Conservation (phyloP, 2,113 vertebrate genomes). For the Falcunculus frontatus region DNA sequence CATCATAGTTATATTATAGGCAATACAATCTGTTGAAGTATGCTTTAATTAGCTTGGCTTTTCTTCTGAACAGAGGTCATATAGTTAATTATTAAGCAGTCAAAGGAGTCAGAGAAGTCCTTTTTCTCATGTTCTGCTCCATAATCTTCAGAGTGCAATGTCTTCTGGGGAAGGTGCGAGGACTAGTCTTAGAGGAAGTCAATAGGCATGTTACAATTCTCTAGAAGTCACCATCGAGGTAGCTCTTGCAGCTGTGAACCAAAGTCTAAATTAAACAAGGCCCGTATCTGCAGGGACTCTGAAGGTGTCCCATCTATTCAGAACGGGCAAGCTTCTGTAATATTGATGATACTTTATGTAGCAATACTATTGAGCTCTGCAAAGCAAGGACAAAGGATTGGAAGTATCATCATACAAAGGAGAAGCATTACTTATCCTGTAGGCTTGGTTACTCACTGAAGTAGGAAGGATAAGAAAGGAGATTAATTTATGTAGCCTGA, state of each 20-base stretch:
- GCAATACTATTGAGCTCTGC: neutral
- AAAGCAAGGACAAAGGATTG: neutral
- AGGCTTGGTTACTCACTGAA: neutral
- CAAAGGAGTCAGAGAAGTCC: slow-evolving; percentile 17
- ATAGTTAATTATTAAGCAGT: slow-evolving; percentile 37
- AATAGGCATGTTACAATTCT: neutral
- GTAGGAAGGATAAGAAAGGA: neutral
- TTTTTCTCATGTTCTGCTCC: slow-evolving; percentile 29
- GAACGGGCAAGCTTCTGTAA: neutral
- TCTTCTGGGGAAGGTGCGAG: neutral
- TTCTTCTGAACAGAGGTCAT: slow-evolving; percentile 17
- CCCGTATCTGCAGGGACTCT: neutral
- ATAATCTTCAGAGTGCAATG: neutral
- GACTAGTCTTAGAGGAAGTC: neutral
- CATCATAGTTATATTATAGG: neutral
- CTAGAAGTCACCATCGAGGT: neutral
- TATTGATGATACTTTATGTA: neutral
- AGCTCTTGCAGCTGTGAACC: neutral
- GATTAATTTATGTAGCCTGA: neutral
- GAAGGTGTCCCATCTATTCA: neutral
- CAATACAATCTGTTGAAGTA: neutral
- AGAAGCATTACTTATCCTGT: neutral
- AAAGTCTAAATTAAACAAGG: neutral
- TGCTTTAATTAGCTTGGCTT: slow-evolving; percentile 47
- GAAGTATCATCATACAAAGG: neutral